phyloP scores from a whole-genome alignment of 1,140 invertebrate species.

The Neotoxoptera formosana region DNA sequence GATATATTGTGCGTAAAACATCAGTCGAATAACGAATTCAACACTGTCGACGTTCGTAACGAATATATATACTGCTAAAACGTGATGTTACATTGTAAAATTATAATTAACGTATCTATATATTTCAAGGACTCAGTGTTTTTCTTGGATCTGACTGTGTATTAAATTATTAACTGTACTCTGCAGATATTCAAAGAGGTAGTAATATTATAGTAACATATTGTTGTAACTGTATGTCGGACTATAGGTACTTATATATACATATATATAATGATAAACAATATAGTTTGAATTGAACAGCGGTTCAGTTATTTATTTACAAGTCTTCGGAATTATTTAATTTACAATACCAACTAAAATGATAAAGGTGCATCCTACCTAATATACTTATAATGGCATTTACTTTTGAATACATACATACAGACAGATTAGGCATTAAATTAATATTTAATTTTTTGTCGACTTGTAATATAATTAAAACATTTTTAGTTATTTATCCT shows the following conservation, averaged over 20 bases:
- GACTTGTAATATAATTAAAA: background rate
- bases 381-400: background rate
- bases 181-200: background rate
- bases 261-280: background rate
- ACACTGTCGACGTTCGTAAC: background rate
- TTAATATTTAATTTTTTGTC: background rate
- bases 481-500: background rate
- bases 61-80: background rate
- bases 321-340: background rate
- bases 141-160: background rate
- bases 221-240: background rate
- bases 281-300: background rate
- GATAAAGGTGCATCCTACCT: background rate
- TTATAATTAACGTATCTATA: background rate
- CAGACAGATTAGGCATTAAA: background rate
- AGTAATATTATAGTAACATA: background rate
- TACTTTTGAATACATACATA: background rate
- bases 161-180: background rate
- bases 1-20: background rate
- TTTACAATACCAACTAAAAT: background rate
- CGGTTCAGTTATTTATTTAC: background rate
- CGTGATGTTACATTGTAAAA: background rate
- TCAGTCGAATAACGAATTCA: background rate
- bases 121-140: conserved; percentile 29
- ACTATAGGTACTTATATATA: background rate